Evolutionary conservation across 23 tunicate genomes (phyloP), one percentile per base, ranked within the genome.

Genomic region (Halocynthia aurantium): DNA sequence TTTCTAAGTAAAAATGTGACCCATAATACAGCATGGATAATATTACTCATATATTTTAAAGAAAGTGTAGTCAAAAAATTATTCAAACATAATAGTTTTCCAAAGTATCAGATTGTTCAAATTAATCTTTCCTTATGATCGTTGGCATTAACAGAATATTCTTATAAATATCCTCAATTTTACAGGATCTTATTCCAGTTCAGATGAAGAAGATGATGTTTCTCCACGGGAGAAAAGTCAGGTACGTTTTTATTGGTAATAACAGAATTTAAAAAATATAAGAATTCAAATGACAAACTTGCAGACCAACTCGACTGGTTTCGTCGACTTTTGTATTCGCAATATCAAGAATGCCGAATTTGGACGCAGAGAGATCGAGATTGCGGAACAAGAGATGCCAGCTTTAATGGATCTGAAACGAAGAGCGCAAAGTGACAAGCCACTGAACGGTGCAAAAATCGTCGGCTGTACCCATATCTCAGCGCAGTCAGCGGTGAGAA

Each of bases 351-450:
- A 93, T 73, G 89, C 89, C 22, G 86, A 93, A 52, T 87, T 93
- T 61, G 98, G 98, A 44, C 80, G 98, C 9, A 80, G 98, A 13
- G 98, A 93, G 55, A 93, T 93, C 52, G 98, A 93, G 65, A 93
- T 93, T 20, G 98, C 98, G 7, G 94, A 93, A 67, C 98, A 93
- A 77, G 98, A 93, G 80, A 93, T 93, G 98, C 98, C 98, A 50
- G 98, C 98, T 12, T 62, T 93, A 72, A 93, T 88, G 86, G 86
- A 87, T 69, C 79, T 93, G 8, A 82, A 94, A 12, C 77, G 80
- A 55, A 78, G 98, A 61, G 98, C 98, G 6, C 86, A 77, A 73
- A 87, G 67, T 20, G 98, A 93, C 74, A 93, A 84, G 67, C 98
- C 98, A 8, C 82, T 93, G 70, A 71, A 72, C 19, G 98, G 98